Percentiles rank a stretch among this genome's conserved stretches.
These are phyloP conservation scores for Pachypsylla venusta DNA, from an alignment of 1,140 invertebrate species.

Conservation along the genomic window DNA sequence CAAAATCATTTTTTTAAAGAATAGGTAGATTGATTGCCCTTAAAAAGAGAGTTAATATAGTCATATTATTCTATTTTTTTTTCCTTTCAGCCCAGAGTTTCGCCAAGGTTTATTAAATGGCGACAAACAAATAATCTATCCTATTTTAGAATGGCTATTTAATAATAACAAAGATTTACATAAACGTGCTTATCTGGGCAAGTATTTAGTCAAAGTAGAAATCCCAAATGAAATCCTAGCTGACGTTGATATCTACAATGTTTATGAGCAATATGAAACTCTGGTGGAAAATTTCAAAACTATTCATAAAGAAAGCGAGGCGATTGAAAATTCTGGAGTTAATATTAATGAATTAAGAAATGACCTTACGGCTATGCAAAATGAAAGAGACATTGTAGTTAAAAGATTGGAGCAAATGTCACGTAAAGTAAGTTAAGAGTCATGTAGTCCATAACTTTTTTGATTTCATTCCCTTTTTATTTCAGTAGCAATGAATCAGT, in stretches of 20 bases:
- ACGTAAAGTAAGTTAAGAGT: slow-evolving; percentile 35
- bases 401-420: slow-evolving; percentile 56
- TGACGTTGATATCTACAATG: slow-evolving; percentile 55
- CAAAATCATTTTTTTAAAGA: no score
- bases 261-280: slow-evolving; percentile 57
- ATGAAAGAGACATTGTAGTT: slow-evolving; percentile 59
- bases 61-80: slow-evolving; percentile 6
- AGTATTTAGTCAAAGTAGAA: slow-evolving; percentile 58
- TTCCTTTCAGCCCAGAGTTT: slow-evolving; percentile 33
- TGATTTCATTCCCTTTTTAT: background rate
- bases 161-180: slow-evolving; percentile 51
- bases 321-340: slow-evolving; percentile 42
- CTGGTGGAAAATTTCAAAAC: slow-evolving; percentile 72
- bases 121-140: slow-evolving; percentile 55
- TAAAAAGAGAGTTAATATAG: no score
- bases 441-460: slow-evolving; percentile 4
- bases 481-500: background rate
- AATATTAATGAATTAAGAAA: slow-evolving; percentile 48
- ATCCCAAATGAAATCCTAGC: slow-evolving; percentile 62
- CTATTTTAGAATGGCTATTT: slow-evolving; percentile 65
- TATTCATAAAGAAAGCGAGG: slow-evolving; percentile 54
- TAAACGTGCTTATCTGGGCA: slow-evolving; percentile 66
- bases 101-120: slow-evolving; percentile 56
- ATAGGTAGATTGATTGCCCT: no score
- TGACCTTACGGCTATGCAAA: slow-evolving; percentile 70